Evolutionary conservation across 1,140 invertebrate genomes (phyloP).

Genomic region (Oryctes rhinoceros): DNA sequence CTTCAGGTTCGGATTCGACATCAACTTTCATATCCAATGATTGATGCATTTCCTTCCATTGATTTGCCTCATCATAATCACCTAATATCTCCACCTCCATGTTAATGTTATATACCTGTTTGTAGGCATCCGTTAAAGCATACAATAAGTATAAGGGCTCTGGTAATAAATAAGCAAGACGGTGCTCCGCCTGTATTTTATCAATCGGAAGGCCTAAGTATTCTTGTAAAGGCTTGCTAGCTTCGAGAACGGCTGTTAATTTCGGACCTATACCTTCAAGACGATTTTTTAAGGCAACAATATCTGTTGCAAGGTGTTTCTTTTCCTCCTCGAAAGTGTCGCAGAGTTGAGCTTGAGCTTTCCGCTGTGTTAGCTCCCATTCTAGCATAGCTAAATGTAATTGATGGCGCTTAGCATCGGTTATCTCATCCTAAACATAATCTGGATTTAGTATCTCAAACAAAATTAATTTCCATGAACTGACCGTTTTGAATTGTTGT

Average conservation of each 20-base stretch:
- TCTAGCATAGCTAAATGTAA: slow-evolving; percentile 86
- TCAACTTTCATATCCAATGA: slow-evolving; percentile 57
- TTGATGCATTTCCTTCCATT: slow-evolving; percentile 64
- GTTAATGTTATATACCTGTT: slow-evolving; percentile 70
- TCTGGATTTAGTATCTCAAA: background rate
- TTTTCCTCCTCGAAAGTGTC: slow-evolving; percentile 80
- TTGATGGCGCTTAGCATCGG: slow-evolving; percentile 69
- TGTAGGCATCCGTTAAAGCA: slow-evolving; percentile 84
- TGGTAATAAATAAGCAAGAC: slow-evolving; percentile 79
- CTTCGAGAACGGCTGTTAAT: slow-evolving; percentile 75
- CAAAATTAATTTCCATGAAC: slow-evolving; percentile 20
- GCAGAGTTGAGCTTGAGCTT: slow-evolving; percentile 80
- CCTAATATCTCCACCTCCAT: slow-evolving; percentile 74
- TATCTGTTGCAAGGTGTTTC: slow-evolving; percentile 71
- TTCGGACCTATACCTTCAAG: slow-evolving; percentile 85
- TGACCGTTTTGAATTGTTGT: slow-evolving; percentile 53
- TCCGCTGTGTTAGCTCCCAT: slow-evolving; percentile 91
- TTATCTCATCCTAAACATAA: background rate
- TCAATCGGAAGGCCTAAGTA: slow-evolving; percentile 84
- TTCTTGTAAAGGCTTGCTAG: slow-evolving; percentile 90
- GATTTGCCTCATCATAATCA: slow-evolving; percentile 82
- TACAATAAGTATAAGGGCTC: slow-evolving; percentile 88
- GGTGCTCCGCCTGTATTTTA: slow-evolving; percentile 77
- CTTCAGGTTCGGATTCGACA: slow-evolving; percentile 71
- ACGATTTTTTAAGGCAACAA: slow-evolving; percentile 80